phyloP scores from a whole-genome alignment of 2,797 vertebrate species.

The Glyptemys insculpta region DNA sequence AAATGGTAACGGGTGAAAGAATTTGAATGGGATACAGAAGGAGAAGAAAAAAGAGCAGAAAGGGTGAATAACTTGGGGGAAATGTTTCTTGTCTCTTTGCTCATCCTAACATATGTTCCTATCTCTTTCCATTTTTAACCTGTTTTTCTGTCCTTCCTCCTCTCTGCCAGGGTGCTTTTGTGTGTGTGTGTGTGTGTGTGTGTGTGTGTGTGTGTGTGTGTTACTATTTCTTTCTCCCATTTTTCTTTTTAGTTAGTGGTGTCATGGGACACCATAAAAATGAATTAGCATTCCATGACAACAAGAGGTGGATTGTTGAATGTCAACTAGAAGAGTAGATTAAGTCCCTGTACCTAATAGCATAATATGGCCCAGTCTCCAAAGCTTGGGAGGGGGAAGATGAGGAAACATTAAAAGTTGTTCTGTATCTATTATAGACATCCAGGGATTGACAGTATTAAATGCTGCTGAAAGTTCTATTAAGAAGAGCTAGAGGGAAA shows the following conservation, averaged over 20 bases:
- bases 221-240: background rate
- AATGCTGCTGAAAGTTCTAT: background rate
- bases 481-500: background rate
- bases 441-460: background rate
- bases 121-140: accelerated
- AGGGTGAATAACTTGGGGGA: background rate
- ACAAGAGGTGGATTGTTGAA: background rate
- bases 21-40: background rate
- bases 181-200: too few species aligned
- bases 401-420: background rate
- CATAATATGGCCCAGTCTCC: background rate
- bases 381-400: background rate
- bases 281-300: background rate
- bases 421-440: accelerated
- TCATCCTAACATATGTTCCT: background rate
- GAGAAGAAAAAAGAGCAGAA: background rate
- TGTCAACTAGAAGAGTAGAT: background rate
- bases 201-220: too few species aligned
- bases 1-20: background rate
- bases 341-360: background rate
- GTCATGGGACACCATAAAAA: background rate
- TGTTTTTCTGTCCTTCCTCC: background rate
- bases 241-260: background rate
- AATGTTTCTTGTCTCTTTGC: background rate
- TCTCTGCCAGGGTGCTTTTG: background rate